Base-by-base conservation (phyloP, 2,113 vertebrate genomes). In the Nothobranchius furzeri region DNA sequence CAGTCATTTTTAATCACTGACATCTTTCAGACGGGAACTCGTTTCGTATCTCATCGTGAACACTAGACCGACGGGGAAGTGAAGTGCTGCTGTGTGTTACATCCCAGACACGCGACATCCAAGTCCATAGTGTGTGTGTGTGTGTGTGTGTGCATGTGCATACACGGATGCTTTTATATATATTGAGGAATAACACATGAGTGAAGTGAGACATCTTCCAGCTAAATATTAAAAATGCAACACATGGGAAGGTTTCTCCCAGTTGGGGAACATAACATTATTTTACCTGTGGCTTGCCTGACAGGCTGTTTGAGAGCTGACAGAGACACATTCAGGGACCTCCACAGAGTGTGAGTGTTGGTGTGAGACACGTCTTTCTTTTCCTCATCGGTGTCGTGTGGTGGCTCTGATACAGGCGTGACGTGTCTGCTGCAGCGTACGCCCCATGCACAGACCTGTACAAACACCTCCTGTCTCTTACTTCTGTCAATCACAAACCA, bases 271-370 rank as follows among this genome's bases (percentile, higher is more conserved):
- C 85, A 79, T 64, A 81, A 80, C 62, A 78, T 84, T 85, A 76
- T 82, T 86, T 84, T 88, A 90, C 86, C 87, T 86, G 82, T 81
- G 79, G 73, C 80, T 84, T 70, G 70, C 89, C 78, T 86, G 86
- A 87, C 86, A 87, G 86, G 64, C 83, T 81, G 70, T 40, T 83
- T 37, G 14, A 60, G 60, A 59, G 71, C 73, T 91, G 85, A 88
- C 85, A 83, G 75, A 75, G 78, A 80, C 25, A 53, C 68, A 85
- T 77, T 82, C 61, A 67, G 67, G 73, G 68, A 77, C 75, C 15
- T 47, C 75, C 53, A 62, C 57, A 55, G 62, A 59, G 58, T 65
- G 63, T 65, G 54, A 53, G 37, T 58, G 37, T 20, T 43, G 55
- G 10, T 43, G 53, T 63, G 79, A 75, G 74, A 77, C 67, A 70